Base-by-base conservation (phyloP, 2,113 vertebrate species). In the Caranx melampygus region DNA sequence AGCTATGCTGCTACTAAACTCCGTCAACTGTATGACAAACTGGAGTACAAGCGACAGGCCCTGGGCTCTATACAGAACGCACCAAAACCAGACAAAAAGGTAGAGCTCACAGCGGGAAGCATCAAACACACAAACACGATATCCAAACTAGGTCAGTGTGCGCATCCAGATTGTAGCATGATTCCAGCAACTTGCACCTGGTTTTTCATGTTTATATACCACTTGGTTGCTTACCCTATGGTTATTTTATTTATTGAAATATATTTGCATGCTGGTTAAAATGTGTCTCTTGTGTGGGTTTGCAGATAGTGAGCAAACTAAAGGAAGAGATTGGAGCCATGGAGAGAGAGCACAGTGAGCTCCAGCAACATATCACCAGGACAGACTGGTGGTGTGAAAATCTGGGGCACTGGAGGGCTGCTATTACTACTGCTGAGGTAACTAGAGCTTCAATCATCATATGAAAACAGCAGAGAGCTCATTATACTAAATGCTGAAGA, bases 371-470 rank as follows among this genome's bases (percentile, higher is more conserved):
- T 82, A 97, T 99, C 91, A 96, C 93, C 3, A 95, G 98, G 73
- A 99, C 98, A 0, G 98, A 99, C 73, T 97, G 97, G 96, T 99
- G 98, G 98, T 99, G 98, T 89, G 98, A 99, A 86, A 98, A 99
- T 82, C 93, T 99, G 10, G 97, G 98, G 20, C 92, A 95, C 89
- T 99, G 98, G 98, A 97, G 95, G 90, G 98, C 97, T 3, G 83
- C 93, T 16, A 96, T 99, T 61, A 94, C 94, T 67, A 92, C 93
- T 26, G 95, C 96, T 3, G 97, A 99, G 96, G 98, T 99, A 85
- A 76, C 52, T n/a, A 21, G 1, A 21, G 21, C 16, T n/a, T n/a
- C 10, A 45, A 33, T 33, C 26, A 6, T 35, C 13, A 55, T 33
- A 18, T 33, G 13, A 49, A 34, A 65, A 65, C 9, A 33, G 42